Percentiles rank a stretch among this genome's conserved stretches.
phyloP scores from a whole-genome alignment of 2,888 invertebrate genomes.

The Parnassius orleans region DNA sequence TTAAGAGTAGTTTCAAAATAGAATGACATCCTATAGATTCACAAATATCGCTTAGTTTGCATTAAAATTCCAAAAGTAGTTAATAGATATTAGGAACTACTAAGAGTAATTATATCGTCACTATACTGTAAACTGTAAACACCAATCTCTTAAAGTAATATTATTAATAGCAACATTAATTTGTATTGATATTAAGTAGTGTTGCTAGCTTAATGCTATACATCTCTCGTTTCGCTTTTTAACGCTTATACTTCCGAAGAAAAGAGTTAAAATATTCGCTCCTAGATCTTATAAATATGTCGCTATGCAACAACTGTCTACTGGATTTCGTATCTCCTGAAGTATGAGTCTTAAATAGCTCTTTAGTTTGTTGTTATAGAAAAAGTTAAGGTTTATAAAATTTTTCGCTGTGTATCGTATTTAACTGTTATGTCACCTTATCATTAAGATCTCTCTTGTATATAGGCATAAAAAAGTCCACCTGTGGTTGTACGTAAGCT shows the following conservation, averaged over 20 bases:
- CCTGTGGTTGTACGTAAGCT: constrained; percentile 6
- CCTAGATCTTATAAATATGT: background rate
- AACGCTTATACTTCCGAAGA: constrained; percentile 2
- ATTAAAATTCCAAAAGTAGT: constrained; percentile 2
- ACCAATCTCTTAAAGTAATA: constrained; percentile 19
- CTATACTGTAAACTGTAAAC: constrained; percentile 17
- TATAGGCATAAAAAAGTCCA: constrained; percentile 47
- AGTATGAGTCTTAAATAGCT: constrained; percentile 3
- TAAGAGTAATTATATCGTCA: constrained; percentile 7
- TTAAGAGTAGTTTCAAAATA: background rate
- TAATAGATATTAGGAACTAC: background rate
- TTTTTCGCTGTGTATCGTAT: constrained; percentile 48
- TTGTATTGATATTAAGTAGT: constrained; percentile 40
- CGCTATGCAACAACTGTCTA: background rate
- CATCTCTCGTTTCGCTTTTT: constrained; percentile 43
- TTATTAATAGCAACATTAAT: constrained; percentile 23
- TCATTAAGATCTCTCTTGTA: constrained; percentile 71
- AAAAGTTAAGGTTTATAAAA: constrained; percentile 62
- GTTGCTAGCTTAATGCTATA: constrained; percentile 57
- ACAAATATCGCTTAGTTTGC: background rate
- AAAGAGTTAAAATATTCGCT: background rate
- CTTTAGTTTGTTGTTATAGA: constrained; percentile 45
- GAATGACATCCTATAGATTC: too few species aligned
- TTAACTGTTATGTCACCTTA: constrained; percentile 45
- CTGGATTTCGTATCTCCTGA: background rate